phyloP scores from a whole-genome alignment of 2,888 invertebrate species.

The Meliscaeva auricollis region DNA sequence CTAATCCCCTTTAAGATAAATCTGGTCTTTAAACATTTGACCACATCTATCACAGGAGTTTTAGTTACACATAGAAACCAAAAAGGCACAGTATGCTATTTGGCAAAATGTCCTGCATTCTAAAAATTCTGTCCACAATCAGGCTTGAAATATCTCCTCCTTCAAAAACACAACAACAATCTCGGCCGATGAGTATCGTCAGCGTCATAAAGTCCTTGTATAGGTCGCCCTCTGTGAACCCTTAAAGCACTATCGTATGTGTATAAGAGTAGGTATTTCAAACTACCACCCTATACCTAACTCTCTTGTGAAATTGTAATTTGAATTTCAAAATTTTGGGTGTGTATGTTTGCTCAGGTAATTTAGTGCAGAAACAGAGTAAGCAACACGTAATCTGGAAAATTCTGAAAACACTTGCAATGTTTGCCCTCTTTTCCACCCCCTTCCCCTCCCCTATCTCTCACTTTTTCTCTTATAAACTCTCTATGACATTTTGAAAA shows the following conservation, averaged over 20 bases:
- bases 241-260: neutral
- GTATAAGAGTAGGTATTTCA: neutral
- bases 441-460: neutral
- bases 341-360: slow-evolving; percentile 40
- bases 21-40: slow-evolving; percentile 7
- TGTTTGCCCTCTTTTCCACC: neutral
- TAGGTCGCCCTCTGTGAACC: neutral
- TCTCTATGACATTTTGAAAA: slow-evolving; percentile 14
- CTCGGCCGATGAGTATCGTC: slow-evolving; percentile 11
- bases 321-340: slow-evolving; percentile 50
- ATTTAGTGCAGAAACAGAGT: slow-evolving; percentile 48
- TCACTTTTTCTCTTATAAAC: neutral
- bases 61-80: neutral
- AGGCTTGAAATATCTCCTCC: neutral
- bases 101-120: slow-evolving; percentile 8
- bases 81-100: neutral
- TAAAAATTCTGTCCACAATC: slow-evolving; percentile 37
- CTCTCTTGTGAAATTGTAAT: slow-evolving; percentile 47
- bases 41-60: neutral
- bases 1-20: slow-evolving; percentile 12
- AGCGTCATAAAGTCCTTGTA: neutral
- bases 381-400: slow-evolving; percentile 66
- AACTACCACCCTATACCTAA: neutral
- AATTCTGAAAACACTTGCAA: slow-evolving; percentile 26
- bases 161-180: slow-evolving; percentile 10